Conservation (phyloP, 2,113 vertebrate genomes). For the Anguilla japonica region DNA sequence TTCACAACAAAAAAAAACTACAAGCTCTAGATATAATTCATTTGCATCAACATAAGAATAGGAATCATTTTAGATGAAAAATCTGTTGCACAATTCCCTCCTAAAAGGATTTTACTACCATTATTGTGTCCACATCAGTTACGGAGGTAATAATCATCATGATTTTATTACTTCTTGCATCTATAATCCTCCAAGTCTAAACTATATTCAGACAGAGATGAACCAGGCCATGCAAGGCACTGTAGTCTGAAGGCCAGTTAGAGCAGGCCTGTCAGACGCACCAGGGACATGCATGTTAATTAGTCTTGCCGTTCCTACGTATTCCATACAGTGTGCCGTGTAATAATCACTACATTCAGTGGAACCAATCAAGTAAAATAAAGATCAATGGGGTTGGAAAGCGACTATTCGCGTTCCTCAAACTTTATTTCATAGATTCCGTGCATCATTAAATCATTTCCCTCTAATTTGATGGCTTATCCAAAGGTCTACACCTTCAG, state of each 20-base stretch:
- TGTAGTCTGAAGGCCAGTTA: not conserved
- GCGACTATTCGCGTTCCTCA: constrained; percentile 12
- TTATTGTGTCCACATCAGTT: not conserved
- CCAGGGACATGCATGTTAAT: not conserved
- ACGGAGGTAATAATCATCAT: not conserved
- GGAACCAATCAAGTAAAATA: constrained; percentile 50
- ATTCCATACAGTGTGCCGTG: constrained; percentile 31
- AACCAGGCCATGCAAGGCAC: not conserved
- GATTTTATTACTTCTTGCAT: not conserved
- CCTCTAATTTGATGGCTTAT: constrained; percentile 50
- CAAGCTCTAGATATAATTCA: not conserved
- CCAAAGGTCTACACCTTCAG: constrained; percentile 34
- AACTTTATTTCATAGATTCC: constrained; percentile 47
- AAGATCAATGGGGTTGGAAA: constrained; percentile 52
- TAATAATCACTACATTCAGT: constrained; percentile 23
- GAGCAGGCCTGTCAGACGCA: not conserved
- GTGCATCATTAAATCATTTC: constrained; percentile 46
- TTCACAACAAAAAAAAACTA: too few relatives aligned
- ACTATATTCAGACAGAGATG: not conserved
- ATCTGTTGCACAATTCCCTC: too few relatives aligned
- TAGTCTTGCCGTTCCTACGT: not conserved
- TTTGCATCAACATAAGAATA: not conserved
- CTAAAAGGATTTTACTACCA: too few relatives aligned
- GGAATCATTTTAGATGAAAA: too few relatives aligned
- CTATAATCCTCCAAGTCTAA: not conserved